Conservation (phyloP, 2,113 vertebrate genomes). For the Aythya baeri region DNA sequence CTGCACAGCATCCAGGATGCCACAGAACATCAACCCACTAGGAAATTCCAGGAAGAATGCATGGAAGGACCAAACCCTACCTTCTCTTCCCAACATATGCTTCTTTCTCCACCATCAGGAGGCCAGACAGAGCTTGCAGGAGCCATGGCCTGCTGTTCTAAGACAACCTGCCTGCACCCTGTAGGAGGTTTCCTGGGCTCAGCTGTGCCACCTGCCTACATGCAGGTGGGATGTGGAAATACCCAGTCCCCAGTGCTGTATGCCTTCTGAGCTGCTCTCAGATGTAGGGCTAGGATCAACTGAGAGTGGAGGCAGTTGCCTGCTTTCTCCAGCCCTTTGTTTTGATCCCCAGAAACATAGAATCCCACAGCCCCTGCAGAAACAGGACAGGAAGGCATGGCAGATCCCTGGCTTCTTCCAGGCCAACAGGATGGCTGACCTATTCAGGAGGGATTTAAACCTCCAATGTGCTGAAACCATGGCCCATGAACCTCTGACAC, state of each 20-base stretch:
- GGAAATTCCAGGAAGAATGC: too few relatives aligned
- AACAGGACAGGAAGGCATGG: background rate
- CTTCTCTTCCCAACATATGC: too few relatives aligned
- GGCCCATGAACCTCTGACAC: fast-evolving
- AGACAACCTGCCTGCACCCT: too few relatives aligned
- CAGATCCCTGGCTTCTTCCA: background rate
- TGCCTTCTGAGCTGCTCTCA: background rate
- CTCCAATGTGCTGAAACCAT: fast-evolving
- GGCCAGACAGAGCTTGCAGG: too few relatives aligned
- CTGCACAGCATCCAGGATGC: too few relatives aligned
- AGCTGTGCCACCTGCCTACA: fast-evolving
- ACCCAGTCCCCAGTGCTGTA: background rate
- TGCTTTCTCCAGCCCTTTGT: background rate
- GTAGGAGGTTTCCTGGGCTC: background rate
- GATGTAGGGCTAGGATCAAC: fast-evolving
- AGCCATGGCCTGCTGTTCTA: too few relatives aligned
- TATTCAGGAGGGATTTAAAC: background rate
- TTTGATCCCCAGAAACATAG: fast-evolving
- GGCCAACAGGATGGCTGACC: background rate
- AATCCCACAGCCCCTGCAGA: background rate
- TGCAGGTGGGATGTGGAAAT: fast-evolving
- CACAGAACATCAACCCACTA: too few relatives aligned
- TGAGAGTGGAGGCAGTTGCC: background rate
- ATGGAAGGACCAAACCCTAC: too few relatives aligned
- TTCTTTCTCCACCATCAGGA: too few relatives aligned